phyloP scores from a whole-genome alignment of 2,113 vertebrate genomes.

The Grammomys surdaster region DNA sequence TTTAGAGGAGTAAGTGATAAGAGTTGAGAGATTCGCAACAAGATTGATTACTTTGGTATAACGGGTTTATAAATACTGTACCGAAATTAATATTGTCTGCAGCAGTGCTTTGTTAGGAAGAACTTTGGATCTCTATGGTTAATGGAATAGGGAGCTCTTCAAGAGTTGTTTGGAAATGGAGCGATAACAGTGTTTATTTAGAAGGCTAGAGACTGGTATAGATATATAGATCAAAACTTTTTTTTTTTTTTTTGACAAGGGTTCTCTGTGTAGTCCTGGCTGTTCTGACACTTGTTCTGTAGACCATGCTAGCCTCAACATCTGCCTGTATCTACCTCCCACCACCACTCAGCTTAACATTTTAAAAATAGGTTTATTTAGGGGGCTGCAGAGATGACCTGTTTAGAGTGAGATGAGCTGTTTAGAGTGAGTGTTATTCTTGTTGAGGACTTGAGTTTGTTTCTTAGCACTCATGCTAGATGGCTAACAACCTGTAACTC shows the following conservation, averaged over 20 bases:
- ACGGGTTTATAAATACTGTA: conserved; percentile 9
- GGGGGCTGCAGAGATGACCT: neutral
- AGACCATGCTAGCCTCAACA: neutral
- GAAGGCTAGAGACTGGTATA: neutral
- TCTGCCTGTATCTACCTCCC: neutral
- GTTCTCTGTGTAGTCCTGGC: neutral
- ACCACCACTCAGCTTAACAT: neutral
- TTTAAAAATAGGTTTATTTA: neutral
- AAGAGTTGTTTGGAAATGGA: neutral
- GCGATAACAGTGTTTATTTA: neutral
- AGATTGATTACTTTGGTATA: neutral
- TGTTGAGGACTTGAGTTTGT: neutral
- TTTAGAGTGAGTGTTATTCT: neutral
- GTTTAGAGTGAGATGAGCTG: neutral
- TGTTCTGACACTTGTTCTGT: neutral
- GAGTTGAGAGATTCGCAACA: neutral
- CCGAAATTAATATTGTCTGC: neutral
- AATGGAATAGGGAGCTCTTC: conserved; percentile 15
- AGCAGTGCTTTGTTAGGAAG: neutral
- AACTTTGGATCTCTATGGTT: neutral
- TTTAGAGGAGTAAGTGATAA: neutral
- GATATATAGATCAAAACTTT: neutral
- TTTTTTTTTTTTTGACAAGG: neutral
- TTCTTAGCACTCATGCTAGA: neutral
- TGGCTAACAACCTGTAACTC: neutral